phyloP scores from a whole-genome alignment of 2,113 vertebrate species.

The Crotalus helleri region DNA sequence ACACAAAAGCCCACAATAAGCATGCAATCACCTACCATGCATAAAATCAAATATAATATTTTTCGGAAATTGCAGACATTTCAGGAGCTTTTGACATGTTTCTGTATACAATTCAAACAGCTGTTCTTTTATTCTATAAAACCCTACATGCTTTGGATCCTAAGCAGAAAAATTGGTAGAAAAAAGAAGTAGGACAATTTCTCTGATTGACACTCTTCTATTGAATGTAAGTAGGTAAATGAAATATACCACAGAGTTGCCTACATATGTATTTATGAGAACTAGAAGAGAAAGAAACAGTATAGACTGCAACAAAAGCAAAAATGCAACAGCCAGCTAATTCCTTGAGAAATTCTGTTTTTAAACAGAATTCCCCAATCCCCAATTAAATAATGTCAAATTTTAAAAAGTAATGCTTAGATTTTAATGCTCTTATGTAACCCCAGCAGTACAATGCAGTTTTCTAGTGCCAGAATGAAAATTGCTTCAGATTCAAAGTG shows the following conservation, averaged over 20 bases:
- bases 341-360: conserved; percentile 35
- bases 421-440: neutral
- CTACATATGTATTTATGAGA: neutral
- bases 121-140: neutral
- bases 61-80: neutral
- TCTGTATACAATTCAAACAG: neutral
- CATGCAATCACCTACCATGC: neutral
- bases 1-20: neutral
- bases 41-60: neutral
- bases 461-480: neutral
- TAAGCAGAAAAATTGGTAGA: neutral
- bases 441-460: neutral
- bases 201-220: neutral
- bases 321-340: conserved; percentile 29
- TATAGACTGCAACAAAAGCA: conserved; percentile 19
- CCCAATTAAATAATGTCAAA: no score
- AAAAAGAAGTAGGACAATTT: neutral
- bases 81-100: neutral
- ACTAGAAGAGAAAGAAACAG: neutral
- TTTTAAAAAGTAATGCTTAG: neutral
- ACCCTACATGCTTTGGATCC: neutral
- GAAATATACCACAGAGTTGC: neutral
- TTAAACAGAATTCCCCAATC: no score
- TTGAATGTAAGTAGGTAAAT: neutral
- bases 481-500: neutral